Base-by-base conservation (phyloP, 2,797 vertebrate genomes). In the Garrulus glandarius region DNA sequence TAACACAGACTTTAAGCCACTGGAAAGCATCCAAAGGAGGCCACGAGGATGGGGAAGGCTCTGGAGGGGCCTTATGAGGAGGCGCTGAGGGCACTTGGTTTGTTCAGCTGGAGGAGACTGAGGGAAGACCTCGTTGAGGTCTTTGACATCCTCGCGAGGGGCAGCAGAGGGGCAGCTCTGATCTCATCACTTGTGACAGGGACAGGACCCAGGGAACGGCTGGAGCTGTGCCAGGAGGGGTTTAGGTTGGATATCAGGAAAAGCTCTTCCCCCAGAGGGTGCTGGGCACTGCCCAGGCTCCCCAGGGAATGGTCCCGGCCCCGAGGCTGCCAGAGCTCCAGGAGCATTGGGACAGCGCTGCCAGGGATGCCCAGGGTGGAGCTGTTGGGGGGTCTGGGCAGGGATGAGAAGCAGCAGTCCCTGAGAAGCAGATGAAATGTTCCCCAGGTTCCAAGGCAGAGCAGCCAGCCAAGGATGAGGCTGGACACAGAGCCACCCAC, bases 241-340 rank as follows among this genome's bases (percentile, higher is more conserved):
- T 0, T 36, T 0, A 22, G 32, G 26, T 0, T 6, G 43, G 32
- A 5, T 0, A 0, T 43, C 6, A 41, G 63, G 26, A 7, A 57
- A 75, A 26, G 21, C 2, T 84, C 52, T 12, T 15, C 14, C 17
- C 21, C 32, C 50, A 50, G 26, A 65, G 60, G 41, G 52, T 57
- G 70, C 44, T 65, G 81, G 59, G 68, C 69, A 43, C 69, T 74
- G 81, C 50, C 50, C 81, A 83, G 39, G 67, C 56, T 61, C 6
- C 37, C 34, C 57, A 63, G 43, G 81, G 36, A 65, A 74, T 15
- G 50, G 59, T 8, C 34, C 16, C 23, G 0, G 34, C 24, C 68
- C 67, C 1, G 0, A 53, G n/a, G 47, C 39, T 82, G 79, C 79
- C 80, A 55, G 20, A 56, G 69, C 50, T 74, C 3, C 69, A 41